A percentile compares a stretch with the other conserved stretches of the same genome.
phyloP scores from a whole-genome alignment of 2,113 vertebrate genomes.

The Corvus hawaiiensis region DNA sequence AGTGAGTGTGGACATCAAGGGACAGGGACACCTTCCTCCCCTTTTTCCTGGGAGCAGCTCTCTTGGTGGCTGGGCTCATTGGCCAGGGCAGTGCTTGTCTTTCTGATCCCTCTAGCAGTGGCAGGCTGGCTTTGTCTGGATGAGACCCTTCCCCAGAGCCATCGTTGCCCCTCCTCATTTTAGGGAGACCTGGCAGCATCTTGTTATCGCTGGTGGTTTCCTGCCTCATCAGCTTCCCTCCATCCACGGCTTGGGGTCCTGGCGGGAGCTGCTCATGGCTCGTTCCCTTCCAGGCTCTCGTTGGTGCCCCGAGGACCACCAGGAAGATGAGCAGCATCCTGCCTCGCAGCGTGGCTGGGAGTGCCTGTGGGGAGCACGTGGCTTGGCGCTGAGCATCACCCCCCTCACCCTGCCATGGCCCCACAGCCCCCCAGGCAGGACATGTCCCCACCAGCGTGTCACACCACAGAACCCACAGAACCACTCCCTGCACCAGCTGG shows the following conservation, averaged over 20 bases:
- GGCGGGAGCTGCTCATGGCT: accelerated
- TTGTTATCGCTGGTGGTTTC: neutral
- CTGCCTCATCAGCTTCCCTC: neutral
- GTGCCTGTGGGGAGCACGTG: accelerated
- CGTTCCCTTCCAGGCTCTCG: neutral
- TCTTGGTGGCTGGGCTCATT: neutral
- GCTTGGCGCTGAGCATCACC: accelerated
- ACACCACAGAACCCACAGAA: accelerated
- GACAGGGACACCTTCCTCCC: constrained; percentile 76
- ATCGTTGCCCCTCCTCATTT: neutral
- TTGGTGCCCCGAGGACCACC: neutral
- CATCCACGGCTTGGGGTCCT: accelerated
- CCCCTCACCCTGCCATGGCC: neutral
- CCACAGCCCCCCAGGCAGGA: neutral
- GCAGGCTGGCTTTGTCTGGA: accelerated
- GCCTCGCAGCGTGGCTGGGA: accelerated
- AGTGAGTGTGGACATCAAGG: constrained; percentile 78
- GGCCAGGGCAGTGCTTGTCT: constrained; percentile 3
- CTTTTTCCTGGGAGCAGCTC: constrained; percentile 29
- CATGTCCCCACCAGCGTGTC: accelerated
- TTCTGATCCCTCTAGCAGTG: neutral
- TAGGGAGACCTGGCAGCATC: neutral
- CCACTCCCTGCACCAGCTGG: neutral
- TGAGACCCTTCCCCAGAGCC: neutral
- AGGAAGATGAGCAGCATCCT: constrained; percentile 64